A percentile compares a stretch with the other conserved stretches of the same genome.
These are phyloP conservation scores for Gymnosoma rotundatum DNA, from an alignment of 2,888 invertebrate genomes.

Conservation along the genomic window DNA sequence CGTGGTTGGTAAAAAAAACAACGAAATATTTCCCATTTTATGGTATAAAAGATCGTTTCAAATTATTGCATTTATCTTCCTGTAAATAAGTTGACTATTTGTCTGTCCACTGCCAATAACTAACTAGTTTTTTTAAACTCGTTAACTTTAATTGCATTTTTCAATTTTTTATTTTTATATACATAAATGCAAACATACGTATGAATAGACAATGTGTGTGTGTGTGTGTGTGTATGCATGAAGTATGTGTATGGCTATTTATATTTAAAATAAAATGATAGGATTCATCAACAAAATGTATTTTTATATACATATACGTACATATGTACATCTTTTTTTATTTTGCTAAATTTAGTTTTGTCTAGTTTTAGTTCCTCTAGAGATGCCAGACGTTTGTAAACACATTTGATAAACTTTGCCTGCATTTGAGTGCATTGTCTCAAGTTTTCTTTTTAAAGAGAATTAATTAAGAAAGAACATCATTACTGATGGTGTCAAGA, in stretches of 20 bases:
- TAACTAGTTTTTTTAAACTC: background rate
- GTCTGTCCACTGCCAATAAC: background rate
- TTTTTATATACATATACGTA: slow-evolving; percentile 16
- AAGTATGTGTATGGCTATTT: background rate
- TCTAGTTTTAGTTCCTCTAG: slow-evolving; percentile 20
- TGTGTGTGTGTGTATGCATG: background rate
- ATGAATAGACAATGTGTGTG: background rate
- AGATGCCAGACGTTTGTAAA: slow-evolving; percentile 10
- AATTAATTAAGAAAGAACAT: background rate
- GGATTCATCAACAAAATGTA: slow-evolving; percentile 10
- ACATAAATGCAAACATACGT: background rate
- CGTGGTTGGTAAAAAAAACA: too few species aligned
- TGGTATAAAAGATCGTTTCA: too few species aligned
- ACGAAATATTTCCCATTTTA: too few species aligned
- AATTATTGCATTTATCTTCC: background rate
- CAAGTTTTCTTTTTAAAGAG: background rate
- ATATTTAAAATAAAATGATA: background rate
- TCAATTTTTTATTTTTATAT: slow-evolving; percentile 26
- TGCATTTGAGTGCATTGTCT: background rate
- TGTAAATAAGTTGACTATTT: background rate
- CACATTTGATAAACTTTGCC: background rate
- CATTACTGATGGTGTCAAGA: too few species aligned
- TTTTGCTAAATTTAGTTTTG: slow-evolving; percentile 32
- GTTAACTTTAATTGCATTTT: slow-evolving; percentile 19
- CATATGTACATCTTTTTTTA: too few species aligned